Base-by-base conservation (phyloP, 2,113 vertebrate species). In the Ochotona curzoniae region DNA sequence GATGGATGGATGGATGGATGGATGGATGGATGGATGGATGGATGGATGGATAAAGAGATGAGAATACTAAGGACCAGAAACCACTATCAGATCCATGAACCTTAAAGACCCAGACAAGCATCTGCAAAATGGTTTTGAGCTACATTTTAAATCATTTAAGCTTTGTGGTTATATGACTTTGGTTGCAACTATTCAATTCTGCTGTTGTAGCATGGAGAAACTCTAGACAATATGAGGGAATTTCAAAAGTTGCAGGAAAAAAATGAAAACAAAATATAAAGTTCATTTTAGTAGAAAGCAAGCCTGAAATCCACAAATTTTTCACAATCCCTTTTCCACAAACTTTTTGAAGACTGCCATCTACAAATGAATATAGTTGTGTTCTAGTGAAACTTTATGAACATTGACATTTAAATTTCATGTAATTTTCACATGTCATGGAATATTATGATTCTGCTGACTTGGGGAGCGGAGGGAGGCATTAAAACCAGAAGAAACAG, bases 351-450 rank as follows among this genome's bases (percentile, higher is more conserved):
- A 57, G 54, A 57, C 54, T 57, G 54, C 54, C 54, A 57, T 57
- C 54, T 57, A 32, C n/a, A 57, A 85, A 64, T 38, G 47, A 49
- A 78, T 47, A 30, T 78, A 17, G 6, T 32, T 92, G 18, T 78
- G 11, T 60, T 94, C 67, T 21, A 89, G 30, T 70, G 32, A 75
- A 73, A 89, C 5, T 88, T 89, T 32, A 28, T 69, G 63, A 23
- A 90, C 61, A 30, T 28, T 32, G 5, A 91, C 75, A 84, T 28
- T 26, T 93, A 18, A 94, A 89, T 81, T 85, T 81, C 57, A 47
- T 84, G 9, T 76, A 51, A 66, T 71, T 85, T 93, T 93, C 49
- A 70, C 25, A 67, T 70, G 47, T 81, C 60, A 82, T 1, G 2
- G 44, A 61, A 64, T 67, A 28, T 80, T 88, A 38, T 76, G 35